Percentiles rank a stretch among this genome's conserved stretches.
These are phyloP conservation scores for Cephonodes hylas DNA, from an alignment of 2,888 invertebrate species.

Conservation along the genomic window DNA sequence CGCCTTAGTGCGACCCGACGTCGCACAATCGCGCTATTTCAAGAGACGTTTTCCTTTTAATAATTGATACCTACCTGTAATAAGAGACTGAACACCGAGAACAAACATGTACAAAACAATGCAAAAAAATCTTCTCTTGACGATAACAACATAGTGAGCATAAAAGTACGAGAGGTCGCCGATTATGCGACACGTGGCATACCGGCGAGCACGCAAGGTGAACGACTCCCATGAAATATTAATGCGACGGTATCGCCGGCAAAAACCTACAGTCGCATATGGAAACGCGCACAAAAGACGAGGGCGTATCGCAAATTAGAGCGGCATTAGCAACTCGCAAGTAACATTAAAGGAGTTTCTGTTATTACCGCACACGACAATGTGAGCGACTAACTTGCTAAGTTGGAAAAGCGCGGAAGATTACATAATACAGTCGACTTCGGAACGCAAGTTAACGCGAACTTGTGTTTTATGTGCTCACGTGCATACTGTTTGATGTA, in stretches of 20 bases:
- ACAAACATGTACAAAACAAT: slow-evolving; percentile 46
- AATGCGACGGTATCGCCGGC: slow-evolving; percentile 41
- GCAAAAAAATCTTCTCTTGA: slow-evolving; percentile 38
- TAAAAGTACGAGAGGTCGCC: slow-evolving; percentile 20
- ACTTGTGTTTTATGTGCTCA: slow-evolving; percentile 54
- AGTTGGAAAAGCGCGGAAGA: slow-evolving; percentile 46
- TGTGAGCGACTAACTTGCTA: slow-evolving; percentile 31
- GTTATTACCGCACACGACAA: slow-evolving; percentile 54
- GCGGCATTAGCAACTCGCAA: slow-evolving; percentile 49
- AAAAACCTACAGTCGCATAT: slow-evolving; percentile 40
- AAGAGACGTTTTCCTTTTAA: slow-evolving; percentile 70
- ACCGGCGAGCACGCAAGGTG: slow-evolving; percentile 44
- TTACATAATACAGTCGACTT: slow-evolving; percentile 52
- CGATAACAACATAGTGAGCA: slow-evolving; percentile 15
- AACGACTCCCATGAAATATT: slow-evolving; percentile 52
- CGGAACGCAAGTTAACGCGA: slow-evolving; percentile 42
- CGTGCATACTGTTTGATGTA: slow-evolving; percentile 41
- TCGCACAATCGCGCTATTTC: slow-evolving; percentile 68
- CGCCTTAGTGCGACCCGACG: slow-evolving; percentile 41
- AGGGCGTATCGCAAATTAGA: slow-evolving; percentile 49
- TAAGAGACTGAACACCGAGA: slow-evolving; percentile 28
- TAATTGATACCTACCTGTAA: slow-evolving; percentile 34
- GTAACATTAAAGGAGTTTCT: slow-evolving; percentile 53
- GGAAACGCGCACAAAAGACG: slow-evolving; percentile 37
- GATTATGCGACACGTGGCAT: slow-evolving; percentile 46